Evolutionary conservation across 2,113 vertebrate genomes (phyloP).

Genomic region (Xiphias gladius): DNA sequence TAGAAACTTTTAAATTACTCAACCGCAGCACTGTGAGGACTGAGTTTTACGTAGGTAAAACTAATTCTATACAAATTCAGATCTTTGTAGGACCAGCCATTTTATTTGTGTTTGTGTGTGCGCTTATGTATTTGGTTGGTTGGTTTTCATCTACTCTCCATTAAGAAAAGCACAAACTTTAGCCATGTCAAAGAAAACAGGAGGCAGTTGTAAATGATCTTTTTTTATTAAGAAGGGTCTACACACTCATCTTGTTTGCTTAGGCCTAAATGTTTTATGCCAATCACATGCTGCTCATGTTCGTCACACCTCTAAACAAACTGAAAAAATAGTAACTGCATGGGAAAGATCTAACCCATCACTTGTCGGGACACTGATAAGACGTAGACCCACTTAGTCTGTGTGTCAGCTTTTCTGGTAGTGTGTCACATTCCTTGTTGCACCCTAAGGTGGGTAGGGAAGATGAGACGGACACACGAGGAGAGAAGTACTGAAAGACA

Average conservation of each 20-base stretch:
- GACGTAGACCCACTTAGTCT: constrained; percentile 49
- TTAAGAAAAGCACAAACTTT: too few relatives aligned
- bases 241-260: background rate
- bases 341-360: constrained; percentile 6
- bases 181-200: background rate
- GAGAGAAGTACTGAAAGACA: constrained; percentile 43
- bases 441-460: constrained; percentile 48
- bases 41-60: background rate
- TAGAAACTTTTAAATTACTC: background rate
- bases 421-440: constrained; percentile 61
- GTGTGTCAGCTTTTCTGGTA: constrained; percentile 46
- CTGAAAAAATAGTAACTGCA: constrained; percentile 10
- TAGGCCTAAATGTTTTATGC: background rate
- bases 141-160: background rate
- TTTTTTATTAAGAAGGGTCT: too few relatives aligned
- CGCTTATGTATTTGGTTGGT: background rate
- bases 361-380: constrained; percentile 51
- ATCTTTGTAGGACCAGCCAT: background rate
- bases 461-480: constrained; percentile 56
- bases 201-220: too few relatives aligned
- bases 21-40: too few relatives aligned
- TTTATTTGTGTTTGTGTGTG: background rate
- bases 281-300: background rate
- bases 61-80: background rate
- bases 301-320: constrained; percentile 35